Conservation (phyloP, 1,140 invertebrate genomes). For the Pogonus chalceus region DNA sequence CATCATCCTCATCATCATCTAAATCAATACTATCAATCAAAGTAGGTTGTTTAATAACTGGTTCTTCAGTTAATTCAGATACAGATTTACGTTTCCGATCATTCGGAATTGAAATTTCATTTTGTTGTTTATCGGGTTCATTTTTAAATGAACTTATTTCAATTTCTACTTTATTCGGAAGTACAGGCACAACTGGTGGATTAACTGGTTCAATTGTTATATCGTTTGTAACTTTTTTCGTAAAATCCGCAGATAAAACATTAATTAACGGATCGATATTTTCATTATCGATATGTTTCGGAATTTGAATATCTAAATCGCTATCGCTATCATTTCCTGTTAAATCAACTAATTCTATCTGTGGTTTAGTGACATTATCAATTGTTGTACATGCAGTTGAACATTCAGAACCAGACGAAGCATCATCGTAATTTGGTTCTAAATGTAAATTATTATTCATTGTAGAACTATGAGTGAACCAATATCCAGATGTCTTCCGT, state of each 20-base stretch:
- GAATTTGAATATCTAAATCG: neutral
- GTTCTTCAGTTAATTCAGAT: neutral
- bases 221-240: neutral
- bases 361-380: neutral
- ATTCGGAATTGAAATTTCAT: neutral
- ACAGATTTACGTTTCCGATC: neutral
- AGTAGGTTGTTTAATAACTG: neutral
- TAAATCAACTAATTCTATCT: constrained; percentile 3
- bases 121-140: no score
- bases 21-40: neutral
- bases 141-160: no score
- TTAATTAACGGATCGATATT: neutral
- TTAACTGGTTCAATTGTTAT: neutral
- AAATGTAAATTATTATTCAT: neutral
- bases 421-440: neutral
- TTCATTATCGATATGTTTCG: neutral
- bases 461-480: neutral
- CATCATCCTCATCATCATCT: neutral
- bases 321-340: constrained; percentile 1
- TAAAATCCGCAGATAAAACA: neutral
- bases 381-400: neutral
- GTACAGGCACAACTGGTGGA: no score
- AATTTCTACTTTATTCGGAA: no score
- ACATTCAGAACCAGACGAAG: neutral
- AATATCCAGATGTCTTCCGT: constrained; percentile 1